Percentiles rank a stretch among this genome's conserved stretches.
Conservation (phyloP, 2,113 vertebrate species). For the Probosciger aterrimus region DNA sequence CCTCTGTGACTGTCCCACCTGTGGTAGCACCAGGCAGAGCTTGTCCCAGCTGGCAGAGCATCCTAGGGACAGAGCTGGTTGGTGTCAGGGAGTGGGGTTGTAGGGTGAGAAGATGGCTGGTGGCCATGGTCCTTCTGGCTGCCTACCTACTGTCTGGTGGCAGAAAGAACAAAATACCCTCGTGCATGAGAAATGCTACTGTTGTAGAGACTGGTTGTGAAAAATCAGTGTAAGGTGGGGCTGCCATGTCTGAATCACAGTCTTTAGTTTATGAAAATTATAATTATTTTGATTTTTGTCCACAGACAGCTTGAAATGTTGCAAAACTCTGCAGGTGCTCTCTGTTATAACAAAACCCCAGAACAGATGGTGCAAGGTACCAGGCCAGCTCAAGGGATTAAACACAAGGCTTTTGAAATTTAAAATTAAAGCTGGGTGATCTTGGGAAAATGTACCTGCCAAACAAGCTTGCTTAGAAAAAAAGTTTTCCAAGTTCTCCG, state of each 20-base stretch:
- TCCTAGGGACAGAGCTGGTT: background rate
- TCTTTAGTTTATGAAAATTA: constrained; percentile 77
- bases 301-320: constrained; percentile 82
- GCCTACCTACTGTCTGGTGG: background rate
- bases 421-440: constrained; percentile 82
- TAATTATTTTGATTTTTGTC: constrained; percentile 82
- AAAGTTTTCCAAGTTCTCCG: constrained; percentile 73
- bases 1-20: background rate
- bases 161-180: constrained; percentile 4
- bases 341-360: constrained; percentile 79
- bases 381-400: constrained; percentile 83
- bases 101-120: background rate
- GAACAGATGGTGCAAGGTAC: constrained; percentile 83
- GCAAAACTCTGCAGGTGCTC: constrained; percentile 82
- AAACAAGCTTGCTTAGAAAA: constrained; percentile 66
- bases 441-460: constrained; percentile 75
- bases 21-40: background rate
- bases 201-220: background rate
- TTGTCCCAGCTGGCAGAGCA: background rate
- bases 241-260: constrained; percentile 52
- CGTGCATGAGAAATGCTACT: background rate
- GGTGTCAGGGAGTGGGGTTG: fast-evolving
- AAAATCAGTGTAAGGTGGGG: constrained; percentile 56
- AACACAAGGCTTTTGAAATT: constrained; percentile 82
- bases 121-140: background rate